These are phyloP conservation scores for Saguinus imperator DNA, from an alignment of 2,113 vertebrate species.

Conservation along the genomic window DNA sequence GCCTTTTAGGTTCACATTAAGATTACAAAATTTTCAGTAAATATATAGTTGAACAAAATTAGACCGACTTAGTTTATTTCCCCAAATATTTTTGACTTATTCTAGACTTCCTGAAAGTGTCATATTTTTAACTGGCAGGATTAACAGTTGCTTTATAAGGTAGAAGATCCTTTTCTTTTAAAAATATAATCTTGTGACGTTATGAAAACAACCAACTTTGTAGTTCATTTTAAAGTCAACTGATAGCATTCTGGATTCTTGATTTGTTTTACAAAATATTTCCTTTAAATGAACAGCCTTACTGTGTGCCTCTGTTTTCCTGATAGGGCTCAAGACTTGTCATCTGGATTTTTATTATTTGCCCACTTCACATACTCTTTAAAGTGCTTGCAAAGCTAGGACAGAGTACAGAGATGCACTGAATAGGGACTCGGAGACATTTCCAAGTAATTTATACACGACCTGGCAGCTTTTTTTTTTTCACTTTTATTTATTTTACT, in stretches of 20 bases:
- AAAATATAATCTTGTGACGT: neutral
- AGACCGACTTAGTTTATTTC: neutral
- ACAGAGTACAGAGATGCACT: neutral
- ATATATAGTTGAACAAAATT: neutral
- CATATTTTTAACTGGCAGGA: neutral
- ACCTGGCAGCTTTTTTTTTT: neutral
- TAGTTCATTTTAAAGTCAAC: neutral
- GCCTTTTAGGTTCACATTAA: neutral
- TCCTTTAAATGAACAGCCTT: neutral
- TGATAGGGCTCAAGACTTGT: neutral
- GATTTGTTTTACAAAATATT: constrained; percentile 21
- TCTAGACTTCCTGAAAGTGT: neutral
- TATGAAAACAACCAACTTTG: neutral
- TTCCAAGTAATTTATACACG: neutral
- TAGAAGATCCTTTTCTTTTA: neutral
- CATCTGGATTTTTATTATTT: neutral
- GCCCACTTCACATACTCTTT: neutral
- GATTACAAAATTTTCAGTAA: neutral
- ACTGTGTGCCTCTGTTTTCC: neutral
- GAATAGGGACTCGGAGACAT: neutral
- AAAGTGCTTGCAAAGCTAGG: neutral
- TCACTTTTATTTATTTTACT: no score
- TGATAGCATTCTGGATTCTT: neutral
- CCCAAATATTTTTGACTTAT: neutral
- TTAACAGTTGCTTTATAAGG: neutral